Evolutionary conservation across 2,113 vertebrate species (phyloP).

Genomic region (Cnemophilus loriae): DNA sequence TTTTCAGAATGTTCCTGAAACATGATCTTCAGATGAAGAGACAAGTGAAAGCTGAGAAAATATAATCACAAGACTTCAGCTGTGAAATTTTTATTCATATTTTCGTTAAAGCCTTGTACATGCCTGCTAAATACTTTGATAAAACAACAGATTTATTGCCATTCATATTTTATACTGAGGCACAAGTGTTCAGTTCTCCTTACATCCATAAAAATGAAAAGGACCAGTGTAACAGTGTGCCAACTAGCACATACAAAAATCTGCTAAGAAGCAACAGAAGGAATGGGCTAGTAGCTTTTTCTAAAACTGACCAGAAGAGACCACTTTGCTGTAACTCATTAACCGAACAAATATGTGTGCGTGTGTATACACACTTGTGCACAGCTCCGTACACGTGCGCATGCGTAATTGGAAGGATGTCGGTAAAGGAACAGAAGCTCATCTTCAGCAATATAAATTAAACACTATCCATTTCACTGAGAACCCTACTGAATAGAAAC

Average conservation of each 20-base stretch:
- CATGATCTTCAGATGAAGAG: neutral
- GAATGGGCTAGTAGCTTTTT: neutral
- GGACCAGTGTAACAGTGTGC: neutral
- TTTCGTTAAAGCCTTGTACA: neutral
- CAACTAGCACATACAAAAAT: neutral
- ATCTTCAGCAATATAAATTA: neutral
- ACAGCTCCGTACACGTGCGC: rapidly evolving
- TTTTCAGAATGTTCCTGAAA: neutral
- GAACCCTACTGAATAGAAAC: neutral
- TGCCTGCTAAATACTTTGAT: neutral
- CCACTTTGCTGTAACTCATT: neutral
- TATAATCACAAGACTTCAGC: neutral
- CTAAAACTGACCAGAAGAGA: neutral
- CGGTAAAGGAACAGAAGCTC: neutral
- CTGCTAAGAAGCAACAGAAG: neutral
- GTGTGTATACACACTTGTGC: too few relatives aligned
- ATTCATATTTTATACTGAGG: neutral
- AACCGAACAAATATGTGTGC: neutral
- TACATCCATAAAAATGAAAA: neutral
- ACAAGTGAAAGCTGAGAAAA: neutral
- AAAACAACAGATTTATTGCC: neutral
- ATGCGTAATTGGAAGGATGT: neutral
- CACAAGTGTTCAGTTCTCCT: neutral
- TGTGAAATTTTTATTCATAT: neutral
- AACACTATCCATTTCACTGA: neutral